Conservation (phyloP, 2,797 vertebrate species). For the Sebastes elongatus region DNA sequence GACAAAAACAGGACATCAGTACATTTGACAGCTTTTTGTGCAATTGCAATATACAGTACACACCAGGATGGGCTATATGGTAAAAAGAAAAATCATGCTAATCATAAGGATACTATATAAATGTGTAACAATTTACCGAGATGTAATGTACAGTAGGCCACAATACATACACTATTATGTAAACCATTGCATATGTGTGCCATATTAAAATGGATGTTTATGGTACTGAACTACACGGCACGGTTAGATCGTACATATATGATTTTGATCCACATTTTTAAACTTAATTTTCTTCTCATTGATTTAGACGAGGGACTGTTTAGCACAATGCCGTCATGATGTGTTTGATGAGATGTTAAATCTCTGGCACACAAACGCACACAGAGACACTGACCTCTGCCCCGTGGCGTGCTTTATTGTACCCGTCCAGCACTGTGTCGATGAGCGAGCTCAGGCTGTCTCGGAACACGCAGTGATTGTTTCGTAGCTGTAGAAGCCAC, state of each 20-base stretch:
- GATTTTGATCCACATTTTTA: neutral
- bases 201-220: neutral
- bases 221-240: neutral
- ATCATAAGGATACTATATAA: neutral
- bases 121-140: neutral
- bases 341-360: neutral
- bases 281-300: neutral
- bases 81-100: neutral
- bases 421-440: slow-evolving; percentile 90
- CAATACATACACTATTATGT: neutral
- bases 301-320: neutral
- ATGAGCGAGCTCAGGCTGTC: slow-evolving; percentile 85
- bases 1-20: neutral
- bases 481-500: slow-evolving; percentile 90
- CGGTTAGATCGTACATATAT: neutral
- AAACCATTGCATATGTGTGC: neutral
- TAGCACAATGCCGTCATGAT: neutral
- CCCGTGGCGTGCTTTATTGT: slow-evolving; percentile 90
- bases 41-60: neutral
- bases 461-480: slow-evolving; percentile 83
- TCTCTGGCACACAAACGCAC: neutral
- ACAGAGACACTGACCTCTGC: slow-evolving; percentile 84
- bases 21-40: neutral
- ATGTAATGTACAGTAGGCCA: neutral
- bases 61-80: neutral